Evolutionary conservation across 2,797 vertebrate genomes (phyloP).

Genomic region (Malurus splendens): DNA sequence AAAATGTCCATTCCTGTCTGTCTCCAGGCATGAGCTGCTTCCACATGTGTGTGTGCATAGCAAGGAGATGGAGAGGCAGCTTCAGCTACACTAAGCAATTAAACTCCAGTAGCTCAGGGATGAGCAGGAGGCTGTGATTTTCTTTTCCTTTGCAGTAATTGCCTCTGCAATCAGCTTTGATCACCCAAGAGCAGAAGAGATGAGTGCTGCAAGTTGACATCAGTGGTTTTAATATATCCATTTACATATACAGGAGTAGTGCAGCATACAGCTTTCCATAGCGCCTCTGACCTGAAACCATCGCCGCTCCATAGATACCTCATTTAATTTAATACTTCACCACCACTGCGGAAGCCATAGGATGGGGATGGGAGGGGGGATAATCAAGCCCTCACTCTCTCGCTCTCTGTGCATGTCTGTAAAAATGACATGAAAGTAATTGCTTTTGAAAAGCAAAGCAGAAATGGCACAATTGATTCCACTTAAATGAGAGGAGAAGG

Average conservation of each 20-base stretch:
- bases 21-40: not conserved
- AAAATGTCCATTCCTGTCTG: not conserved
- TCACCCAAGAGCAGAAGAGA: conserved; percentile 76
- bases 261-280: conserved; percentile 63
- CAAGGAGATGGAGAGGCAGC: conserved; percentile 35
- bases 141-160: conserved; percentile 78
- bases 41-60: not conserved
- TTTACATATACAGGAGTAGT: conserved; percentile 71
- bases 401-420: conserved; percentile 82
- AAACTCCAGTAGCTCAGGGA: conserved; percentile 78
- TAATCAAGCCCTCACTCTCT: conserved; percentile 80
- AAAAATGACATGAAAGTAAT: conserved; percentile 91
- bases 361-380: conserved; percentile 68
- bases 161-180: conserved; percentile 81
- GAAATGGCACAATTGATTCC: conserved; percentile 85
- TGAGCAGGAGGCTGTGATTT: conserved; percentile 77
- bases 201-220: conserved; percentile 76
- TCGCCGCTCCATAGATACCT: conserved; percentile 87
- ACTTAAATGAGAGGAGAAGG: conserved; percentile 77
- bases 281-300: conserved; percentile 75
- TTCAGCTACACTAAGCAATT: conserved; percentile 82
- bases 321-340: conserved; percentile 93
- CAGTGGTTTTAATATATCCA: conserved; percentile 74
- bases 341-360: conserved; percentile 72
- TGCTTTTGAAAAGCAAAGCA: conserved; percentile 88